Base-by-base conservation (phyloP, 2,888 invertebrate species). In the Steinernema scapterisci region DNA sequence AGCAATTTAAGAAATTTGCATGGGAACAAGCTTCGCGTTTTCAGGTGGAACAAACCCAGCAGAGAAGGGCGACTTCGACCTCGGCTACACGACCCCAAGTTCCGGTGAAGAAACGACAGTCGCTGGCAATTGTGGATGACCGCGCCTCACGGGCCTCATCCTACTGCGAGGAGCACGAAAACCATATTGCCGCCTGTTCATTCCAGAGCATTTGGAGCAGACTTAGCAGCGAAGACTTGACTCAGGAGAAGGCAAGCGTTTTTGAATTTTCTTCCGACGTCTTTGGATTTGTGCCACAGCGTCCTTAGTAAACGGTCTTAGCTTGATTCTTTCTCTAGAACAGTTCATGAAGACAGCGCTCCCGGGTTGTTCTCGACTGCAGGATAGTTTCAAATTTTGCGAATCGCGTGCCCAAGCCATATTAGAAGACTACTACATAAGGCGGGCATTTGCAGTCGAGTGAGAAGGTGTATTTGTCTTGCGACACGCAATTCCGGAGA, bases 171-270 rank as follows among this genome's bases (percentile, higher is more conserved):
- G 63, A 72, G 63, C 52, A 71, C 48, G 76, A 76, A 25, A 56
- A 51, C 16, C 74, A 76, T 44, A 52, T 76, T 27, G 73, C 76
- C 16, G 74, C 75, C 1, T 71, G 76, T 71, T 75, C 75, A 51
- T 76, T 76, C 48, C 76, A 76, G 73, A 31, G 70, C 63, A 72
- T 76, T 23, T 76, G 76, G 76, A 45, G 71, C 16, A 43, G 74
- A 11, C 71, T 74, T 23, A 31, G 38, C 46, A 38, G 44, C 71
- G 46, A 63, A 23, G 72, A 77, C 48, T 31, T 77, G 11, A 13
- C 56, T 13, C 52, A 23, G n/a, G 77, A 77, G 70, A 77, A 77
- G 71, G 77, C 78, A 56, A n/a, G n/a, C n/a, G n/a, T n/a, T n/a
- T n/a, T n/a, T n/a, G n/a, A n/a, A n/a, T n/a, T n/a, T n/a, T n/a